These are phyloP conservation scores for Brachirus orientalis DNA, from an alignment of 2,113 vertebrate genomes.

Conservation along the genomic window DNA sequence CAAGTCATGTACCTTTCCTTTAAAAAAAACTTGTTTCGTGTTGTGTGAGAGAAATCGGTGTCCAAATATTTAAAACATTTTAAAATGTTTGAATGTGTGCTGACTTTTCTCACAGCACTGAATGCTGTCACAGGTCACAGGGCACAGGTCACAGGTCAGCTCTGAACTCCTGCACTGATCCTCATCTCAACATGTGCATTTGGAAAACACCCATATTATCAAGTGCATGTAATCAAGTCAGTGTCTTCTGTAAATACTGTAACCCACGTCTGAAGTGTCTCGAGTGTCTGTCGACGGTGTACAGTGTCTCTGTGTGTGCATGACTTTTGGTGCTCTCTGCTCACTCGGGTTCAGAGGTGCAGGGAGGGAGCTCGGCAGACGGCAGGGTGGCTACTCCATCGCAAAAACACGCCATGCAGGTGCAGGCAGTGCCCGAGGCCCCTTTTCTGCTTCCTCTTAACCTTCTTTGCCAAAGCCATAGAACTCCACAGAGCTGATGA, in stretches of 20 bases:
- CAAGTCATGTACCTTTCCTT: too few relatives aligned
- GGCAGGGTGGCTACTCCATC: conserved; percentile 19
- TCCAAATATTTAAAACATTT: background rate
- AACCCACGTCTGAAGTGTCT: conserved; percentile 40
- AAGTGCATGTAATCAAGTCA: conserved; percentile 70
- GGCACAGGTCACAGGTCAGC: background rate
- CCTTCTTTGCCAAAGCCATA: conserved; percentile 78
- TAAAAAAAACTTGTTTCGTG: too few relatives aligned
- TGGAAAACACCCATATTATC: conserved; percentile 25
- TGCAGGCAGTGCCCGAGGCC: conserved; percentile 15
- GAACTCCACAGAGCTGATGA: conserved; percentile 59
- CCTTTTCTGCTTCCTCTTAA: conserved; percentile 47
- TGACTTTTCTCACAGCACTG: background rate
- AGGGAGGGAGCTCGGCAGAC: conserved; percentile 24
- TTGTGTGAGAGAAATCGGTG: background rate
- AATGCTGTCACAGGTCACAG: background rate
- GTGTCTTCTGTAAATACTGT: conserved; percentile 73
- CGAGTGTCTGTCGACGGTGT: conserved; percentile 29
- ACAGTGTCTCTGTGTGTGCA: conserved; percentile 55
- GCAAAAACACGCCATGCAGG: conserved; percentile 8
- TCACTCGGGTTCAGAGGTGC: conserved; percentile 54
- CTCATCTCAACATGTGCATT: conserved; percentile 28
- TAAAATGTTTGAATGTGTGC: background rate
- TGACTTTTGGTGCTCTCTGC: conserved; percentile 67
- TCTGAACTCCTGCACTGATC: conserved; percentile 68